Evolutionary conservation across 1,140 invertebrate species (phyloP).

Genomic region (Bombus pyrosoma): DNA sequence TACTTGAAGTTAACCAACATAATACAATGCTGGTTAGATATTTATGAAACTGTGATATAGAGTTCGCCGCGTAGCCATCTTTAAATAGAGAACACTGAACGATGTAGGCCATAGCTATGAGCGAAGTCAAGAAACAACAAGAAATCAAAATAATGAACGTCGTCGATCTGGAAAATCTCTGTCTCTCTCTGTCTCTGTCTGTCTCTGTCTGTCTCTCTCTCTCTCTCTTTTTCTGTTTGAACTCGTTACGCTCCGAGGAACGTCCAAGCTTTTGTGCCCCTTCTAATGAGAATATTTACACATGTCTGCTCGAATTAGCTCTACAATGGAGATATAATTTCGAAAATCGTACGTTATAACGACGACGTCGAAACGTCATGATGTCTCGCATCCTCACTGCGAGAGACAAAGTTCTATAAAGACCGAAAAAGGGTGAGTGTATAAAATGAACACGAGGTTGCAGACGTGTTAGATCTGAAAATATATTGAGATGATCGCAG

Average conservation of each 20-base stretch:
- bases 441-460: conserved; percentile 34
- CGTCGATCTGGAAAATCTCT: background rate
- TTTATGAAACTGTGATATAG: background rate
- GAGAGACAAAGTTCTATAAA: background rate
- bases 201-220: no score
- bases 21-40: no score
- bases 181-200: no score
- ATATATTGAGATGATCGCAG: conserved; percentile 47
- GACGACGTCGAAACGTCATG: background rate
- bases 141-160: background rate
- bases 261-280: background rate
- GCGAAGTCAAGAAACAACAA: conserved; percentile 17
- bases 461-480: conserved; percentile 60
- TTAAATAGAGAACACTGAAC: conserved; percentile 2
- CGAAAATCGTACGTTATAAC: background rate
- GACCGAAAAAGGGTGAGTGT: background rate
- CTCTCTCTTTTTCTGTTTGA: background rate
- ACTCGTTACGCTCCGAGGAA: background rate
- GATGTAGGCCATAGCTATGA: background rate
- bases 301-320: background rate
- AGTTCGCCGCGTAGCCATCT: no score
- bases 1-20: background rate
- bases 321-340: background rate
- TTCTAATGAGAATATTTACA: conserved; percentile 15
- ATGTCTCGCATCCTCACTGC: no score